These are phyloP conservation scores for Perithous albicinctus DNA, from an alignment of 2,888 invertebrate genomes.

Conservation along the genomic window DNA sequence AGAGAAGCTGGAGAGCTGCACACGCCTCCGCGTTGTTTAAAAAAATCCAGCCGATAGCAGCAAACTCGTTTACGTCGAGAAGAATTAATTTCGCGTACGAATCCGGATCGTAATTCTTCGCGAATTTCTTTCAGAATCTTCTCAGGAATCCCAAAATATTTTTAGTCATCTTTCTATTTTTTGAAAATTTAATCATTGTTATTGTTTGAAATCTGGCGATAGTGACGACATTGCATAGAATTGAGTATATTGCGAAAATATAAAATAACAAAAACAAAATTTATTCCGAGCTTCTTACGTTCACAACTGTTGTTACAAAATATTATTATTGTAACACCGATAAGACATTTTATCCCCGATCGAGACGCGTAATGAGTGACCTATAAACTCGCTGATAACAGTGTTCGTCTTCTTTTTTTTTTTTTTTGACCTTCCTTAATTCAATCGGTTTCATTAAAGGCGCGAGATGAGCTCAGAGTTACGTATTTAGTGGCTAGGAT, in stretches of 20 bases:
- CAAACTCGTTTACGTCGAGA: slow-evolving; percentile 40
- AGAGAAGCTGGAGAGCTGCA: not conserved
- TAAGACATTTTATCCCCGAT: slow-evolving; percentile 56
- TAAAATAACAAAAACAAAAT: slow-evolving; percentile 8
- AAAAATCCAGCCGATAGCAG: slow-evolving; percentile 32
- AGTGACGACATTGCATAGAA: not conserved
- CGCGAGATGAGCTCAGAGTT: not conserved
- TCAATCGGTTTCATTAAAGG: slow-evolving; percentile 27
- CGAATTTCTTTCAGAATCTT: not conserved
- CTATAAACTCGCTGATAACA: slow-evolving; percentile 16
- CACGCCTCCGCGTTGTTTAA: slow-evolving; percentile 42
- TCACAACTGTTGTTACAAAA: slow-evolving; percentile 32
- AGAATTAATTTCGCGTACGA: slow-evolving; percentile 35
- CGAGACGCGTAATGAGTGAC: slow-evolving; percentile 27
- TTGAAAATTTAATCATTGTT: not conserved
- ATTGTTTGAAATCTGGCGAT: not conserved
- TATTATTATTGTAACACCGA: slow-evolving; percentile 41
- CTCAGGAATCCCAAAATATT: not conserved
- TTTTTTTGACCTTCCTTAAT: slow-evolving; percentile 6
- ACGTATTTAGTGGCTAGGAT: slow-evolving; percentile 10
- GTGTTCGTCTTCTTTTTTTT: slow-evolving; percentile 10
- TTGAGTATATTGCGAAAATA: slow-evolving; percentile 1
- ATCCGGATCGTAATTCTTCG: not conserved
- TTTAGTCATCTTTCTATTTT: not conserved
- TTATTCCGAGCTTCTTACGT: slow-evolving; percentile 11